Percentiles rank a stretch among this genome's conserved stretches.
Evolutionary conservation across 2,113 vertebrate species (phyloP).

Genomic region (Halcyon malimbica): DNA sequence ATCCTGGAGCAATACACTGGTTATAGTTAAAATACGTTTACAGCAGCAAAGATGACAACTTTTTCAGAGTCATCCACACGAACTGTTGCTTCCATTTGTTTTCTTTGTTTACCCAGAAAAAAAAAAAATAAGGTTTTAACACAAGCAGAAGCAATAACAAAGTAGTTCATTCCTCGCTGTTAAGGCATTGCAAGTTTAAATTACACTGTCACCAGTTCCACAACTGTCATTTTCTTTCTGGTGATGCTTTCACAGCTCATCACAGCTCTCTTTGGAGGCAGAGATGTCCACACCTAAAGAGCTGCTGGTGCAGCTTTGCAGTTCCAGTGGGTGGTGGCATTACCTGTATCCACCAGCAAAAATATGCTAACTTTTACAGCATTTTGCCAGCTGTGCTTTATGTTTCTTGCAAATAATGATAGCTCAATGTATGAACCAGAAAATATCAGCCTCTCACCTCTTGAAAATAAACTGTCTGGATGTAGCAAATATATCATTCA

Average conservation of each 20-base stretch:
- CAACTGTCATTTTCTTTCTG: background rate
- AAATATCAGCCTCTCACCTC: background rate
- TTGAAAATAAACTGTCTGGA: background rate
- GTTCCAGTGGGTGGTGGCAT: background rate
- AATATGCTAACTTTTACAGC: background rate
- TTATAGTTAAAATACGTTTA: background rate
- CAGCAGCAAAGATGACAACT: background rate
- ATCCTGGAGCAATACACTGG: background rate
- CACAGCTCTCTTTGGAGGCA: background rate
- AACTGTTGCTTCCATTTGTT: background rate
- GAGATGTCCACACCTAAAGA: background rate
- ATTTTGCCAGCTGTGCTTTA: background rate
- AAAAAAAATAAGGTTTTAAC: background rate
- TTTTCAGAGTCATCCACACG: background rate
- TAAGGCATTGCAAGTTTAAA: background rate
- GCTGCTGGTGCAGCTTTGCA: background rate
- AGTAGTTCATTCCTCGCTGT: background rate
- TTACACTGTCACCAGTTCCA: background rate
- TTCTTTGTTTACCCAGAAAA: background rate
- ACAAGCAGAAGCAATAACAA: background rate
- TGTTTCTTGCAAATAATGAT: background rate
- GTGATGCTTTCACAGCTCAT: background rate
- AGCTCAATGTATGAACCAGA: background rate
- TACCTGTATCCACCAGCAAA: background rate
- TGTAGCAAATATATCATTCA: background rate